Evolutionary conservation across 2,113 vertebrate species (phyloP), one percentile per base, ranked within the genome.

Genomic region (Zapus hudsonius): DNA sequence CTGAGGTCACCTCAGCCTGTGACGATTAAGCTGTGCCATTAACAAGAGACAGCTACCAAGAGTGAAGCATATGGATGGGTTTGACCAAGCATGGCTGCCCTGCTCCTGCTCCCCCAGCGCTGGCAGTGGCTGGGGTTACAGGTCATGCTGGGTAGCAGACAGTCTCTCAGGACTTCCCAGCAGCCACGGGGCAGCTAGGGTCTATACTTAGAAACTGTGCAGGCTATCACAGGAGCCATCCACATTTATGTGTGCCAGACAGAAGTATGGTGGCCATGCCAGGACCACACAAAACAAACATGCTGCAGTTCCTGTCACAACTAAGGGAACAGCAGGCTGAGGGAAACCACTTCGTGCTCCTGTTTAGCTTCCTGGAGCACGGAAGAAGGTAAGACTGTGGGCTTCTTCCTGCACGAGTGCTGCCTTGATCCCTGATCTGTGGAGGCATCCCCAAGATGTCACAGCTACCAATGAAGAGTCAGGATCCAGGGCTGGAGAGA

Each of bases 121-220:
- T 47, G 86, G 78, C 73, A 40, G 52, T 4, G 22, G 66, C 44
- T 84, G 55, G 44, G 42, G 85, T 78, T 89, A 80, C 63, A 42
- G 89, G 64, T 73, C 89, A 84, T 11, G 25, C 76, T 57, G 84
- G 61, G 84, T 89, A 92, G 96, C 93, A 92, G 40, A 94, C 89
- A 89, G 92, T 87, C 73, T 79, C 55, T 76, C 25, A 55, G 76
- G 93, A 89, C 91, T 96, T 91, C 91, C 81, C 38, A 84, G 95
- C 93, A 97, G 95, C 91, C 95, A 95, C 61, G 15, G 96, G 95
- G 87, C 73, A 52, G 94, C 67, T 76, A 82, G 69, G 20, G 25
- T 85, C 95, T 96, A 96, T 95, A 96, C 64, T 96, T 96, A 96
- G 96, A 94, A 96, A 87, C 64, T 11, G 84, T 36, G n/a, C 84